Evolutionary conservation across 2,797 vertebrate species (phyloP), one percentile per base, ranked within the genome.

Genomic region (Protosalanx chinensis): DNA sequence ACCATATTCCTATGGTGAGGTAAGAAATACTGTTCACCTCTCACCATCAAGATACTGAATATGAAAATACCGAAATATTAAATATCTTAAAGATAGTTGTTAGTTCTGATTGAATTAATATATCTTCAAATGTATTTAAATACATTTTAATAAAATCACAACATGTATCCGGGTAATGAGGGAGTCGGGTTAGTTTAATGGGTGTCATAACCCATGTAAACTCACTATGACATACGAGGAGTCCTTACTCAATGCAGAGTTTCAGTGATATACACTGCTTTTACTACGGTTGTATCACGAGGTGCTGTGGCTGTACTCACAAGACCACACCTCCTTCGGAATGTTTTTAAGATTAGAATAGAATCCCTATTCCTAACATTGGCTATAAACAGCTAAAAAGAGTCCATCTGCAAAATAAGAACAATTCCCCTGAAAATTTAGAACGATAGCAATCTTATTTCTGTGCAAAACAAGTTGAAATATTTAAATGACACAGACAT

Each of bases 271-370:
- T 12, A 8, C 41, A 8, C 41, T 13, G 41, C 41, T 46, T 69
- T 30, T 66, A 70, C 46, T 59, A 3, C 53, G 10, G 41, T 46
- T 46, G 7, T 46, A 56, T 20, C 6, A 32, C 4, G 30, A 13
- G 29, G 8, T 78, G 53, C 8, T 49, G 64, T 8, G 37, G 61
- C 63, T 68, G 35, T 60, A 70, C 53, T 30, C 20, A 67, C 33
- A 29, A 74, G 32, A 65, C 70, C 62, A 58, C 63, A 66, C 70
- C 63, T 32, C 70, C 70, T 41, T 20, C n/a, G 41, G 68, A 35
- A 71, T 64, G 70, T 53, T 65, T 71, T 72, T 23, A 27, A 18
- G 23, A 6, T 29, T 5, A 33, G 27, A 20, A 49, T 10, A 76
- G n/a, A 60, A 51, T 67, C 6, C 30, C 51, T 56, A n/a, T n/a